These are phyloP conservation scores for Aphelenchoides bicaudatus DNA, from an alignment of 2,888 invertebrate genomes.

Conservation along the genomic window DNA sequence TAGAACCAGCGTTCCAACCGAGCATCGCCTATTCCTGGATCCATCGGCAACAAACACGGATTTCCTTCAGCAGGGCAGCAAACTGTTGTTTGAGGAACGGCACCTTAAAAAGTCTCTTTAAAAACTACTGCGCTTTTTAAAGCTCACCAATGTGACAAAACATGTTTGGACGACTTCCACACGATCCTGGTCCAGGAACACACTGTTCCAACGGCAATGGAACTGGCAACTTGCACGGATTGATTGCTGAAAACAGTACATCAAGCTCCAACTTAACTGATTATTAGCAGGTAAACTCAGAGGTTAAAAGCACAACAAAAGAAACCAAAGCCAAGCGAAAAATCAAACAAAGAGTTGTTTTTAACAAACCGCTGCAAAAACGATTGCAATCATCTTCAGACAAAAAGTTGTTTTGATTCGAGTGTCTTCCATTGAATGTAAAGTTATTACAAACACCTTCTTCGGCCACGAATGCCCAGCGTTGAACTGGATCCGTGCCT, in stretches of 20 bases:
- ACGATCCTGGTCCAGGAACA: constrained; percentile 29
- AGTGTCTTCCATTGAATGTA: constrained; percentile 49
- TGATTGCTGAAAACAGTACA: constrained; percentile 19
- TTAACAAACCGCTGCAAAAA: constrained; percentile 48
- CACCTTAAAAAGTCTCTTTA: too few relatives aligned
- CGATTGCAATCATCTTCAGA: constrained; percentile 45
- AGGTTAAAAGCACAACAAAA: background rate
- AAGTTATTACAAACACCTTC: constrained; percentile 45
- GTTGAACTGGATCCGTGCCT: constrained; percentile 36
- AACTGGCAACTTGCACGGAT: constrained; percentile 34
- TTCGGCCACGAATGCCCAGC: constrained; percentile 49
- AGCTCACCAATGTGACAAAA: too few relatives aligned
- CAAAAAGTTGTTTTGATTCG: constrained; percentile 52
- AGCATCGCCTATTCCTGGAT: constrained; percentile 44
- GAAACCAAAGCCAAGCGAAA: background rate
- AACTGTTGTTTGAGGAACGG: constrained; percentile 29
- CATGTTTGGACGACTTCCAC: constrained; percentile 25
- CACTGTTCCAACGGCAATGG: constrained; percentile 30
- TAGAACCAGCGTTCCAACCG: constrained; percentile 52
- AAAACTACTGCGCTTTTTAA: too few relatives aligned
- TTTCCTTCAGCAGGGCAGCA: constrained; percentile 28
- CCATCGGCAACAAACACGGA: constrained; percentile 40
- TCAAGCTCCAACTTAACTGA: too few relatives aligned
- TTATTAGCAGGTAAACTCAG: background rate
- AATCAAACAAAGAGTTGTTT: background rate